Evolutionary conservation across 2,113 vertebrate species (phyloP), one percentile per base, ranked within the genome.

Genomic region (Typhlomys cinereus): DNA sequence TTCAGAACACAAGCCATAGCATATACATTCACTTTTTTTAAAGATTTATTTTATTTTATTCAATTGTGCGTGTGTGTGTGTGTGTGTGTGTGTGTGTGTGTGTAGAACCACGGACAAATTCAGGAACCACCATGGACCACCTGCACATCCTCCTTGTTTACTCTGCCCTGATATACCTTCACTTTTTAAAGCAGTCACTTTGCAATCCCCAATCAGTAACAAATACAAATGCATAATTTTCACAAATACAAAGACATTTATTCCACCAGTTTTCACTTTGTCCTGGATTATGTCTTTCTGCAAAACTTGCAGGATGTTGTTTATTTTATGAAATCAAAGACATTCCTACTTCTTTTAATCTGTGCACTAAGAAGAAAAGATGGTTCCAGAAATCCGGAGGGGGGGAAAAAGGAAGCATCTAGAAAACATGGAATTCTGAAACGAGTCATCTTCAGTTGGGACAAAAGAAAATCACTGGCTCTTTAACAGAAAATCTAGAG

Each of bases 341-440:
- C n/a, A 50, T 61, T 18, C 66, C 21, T 41, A 67, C 29, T 31
- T 74, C 46, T 94, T 95, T 92, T 92, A 93, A 92, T 95, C 81
- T 88, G 82, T 82, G 74, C 64, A 50, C 41, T 83, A 18, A 88
- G 69, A 90, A 95, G 82, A 78, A 82, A 92, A 89, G 23, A 91
- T 39, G 21, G 27, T 48, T 87, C 20, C 61, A 54, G 44, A 57
- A 73, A 70, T 12, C 57, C 67, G 31, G 2, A 66, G 34, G 54
- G 2, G 59, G 34, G 54, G 59, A 91, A 91, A 29, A 95, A 90
- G 21, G 46, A 78, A 74, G n/a, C 34, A 81, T 90, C 36, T 29
- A 76, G 50, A 85, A 89, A 93, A 39, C 39, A 85, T 39, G 67
- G 84, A 39, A 46, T 54, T 71, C 31, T 25, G 87, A 89, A 66